A percentile compares a stretch with the other conserved stretches of the same genome.
Conservation (phyloP, 2,113 vertebrate species). For the Megaleporinus macrocephalus region DNA sequence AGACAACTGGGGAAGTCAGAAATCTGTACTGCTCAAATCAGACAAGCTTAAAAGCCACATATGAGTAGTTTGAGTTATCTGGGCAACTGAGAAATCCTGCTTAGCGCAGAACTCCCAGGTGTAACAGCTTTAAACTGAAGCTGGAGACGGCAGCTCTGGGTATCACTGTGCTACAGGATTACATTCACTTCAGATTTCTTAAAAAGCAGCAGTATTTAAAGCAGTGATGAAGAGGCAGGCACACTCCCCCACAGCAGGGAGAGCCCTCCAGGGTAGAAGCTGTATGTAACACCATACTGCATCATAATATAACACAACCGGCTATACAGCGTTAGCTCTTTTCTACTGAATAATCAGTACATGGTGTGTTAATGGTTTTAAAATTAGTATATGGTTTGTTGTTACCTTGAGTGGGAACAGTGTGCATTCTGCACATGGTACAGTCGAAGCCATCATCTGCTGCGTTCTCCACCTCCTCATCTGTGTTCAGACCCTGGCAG, state of each 20-base stretch:
- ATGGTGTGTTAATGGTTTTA: too few species aligned
- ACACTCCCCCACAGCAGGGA: neutral
- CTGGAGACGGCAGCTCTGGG: neutral
- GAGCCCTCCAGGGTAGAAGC: neutral
- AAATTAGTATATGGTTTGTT: too few species aligned
- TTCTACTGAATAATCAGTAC: too few species aligned
- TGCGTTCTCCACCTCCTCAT: slow-evolving; percentile 90
- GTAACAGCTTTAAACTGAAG: neutral
- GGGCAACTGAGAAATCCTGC: neutral
- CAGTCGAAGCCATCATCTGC: slow-evolving; percentile 94
- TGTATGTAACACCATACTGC: neutral
- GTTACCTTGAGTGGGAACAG: slow-evolving; percentile 79
- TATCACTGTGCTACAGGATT: neutral
- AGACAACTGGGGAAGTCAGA: too few species aligned
- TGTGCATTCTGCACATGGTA: slow-evolving; percentile 86
- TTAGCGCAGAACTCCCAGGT: neutral
- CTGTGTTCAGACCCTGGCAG: slow-evolving; percentile 90
- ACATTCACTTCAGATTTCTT: neutral
- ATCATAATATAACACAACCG: neutral
- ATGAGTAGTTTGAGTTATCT: neutral
- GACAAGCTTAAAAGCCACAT: too few species aligned
- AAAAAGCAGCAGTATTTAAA: neutral
- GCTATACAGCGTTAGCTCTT: neutral
- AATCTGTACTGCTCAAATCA: too few species aligned
- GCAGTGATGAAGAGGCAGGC: neutral